phyloP scores from a whole-genome alignment of 2,888 invertebrate species.

The Yponomeuta evonymella region DNA sequence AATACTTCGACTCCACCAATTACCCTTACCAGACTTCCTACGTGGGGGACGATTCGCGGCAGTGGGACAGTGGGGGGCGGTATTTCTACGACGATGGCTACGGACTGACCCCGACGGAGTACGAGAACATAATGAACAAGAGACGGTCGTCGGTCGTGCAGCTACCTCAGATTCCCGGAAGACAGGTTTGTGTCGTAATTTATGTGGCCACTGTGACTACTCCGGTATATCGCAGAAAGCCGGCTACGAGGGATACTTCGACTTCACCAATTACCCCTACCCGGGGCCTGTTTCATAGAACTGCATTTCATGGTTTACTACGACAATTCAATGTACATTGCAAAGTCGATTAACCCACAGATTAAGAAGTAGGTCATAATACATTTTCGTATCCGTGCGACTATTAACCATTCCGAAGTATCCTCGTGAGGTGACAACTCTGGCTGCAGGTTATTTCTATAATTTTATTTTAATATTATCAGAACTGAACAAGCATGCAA shows the following conservation, averaged over 20 bases:
- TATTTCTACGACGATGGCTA: slow-evolving; percentile 60
- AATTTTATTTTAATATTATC: no score
- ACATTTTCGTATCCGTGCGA: no score
- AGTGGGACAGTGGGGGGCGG: slow-evolving; percentile 84
- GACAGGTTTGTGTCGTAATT: slow-evolving; percentile 39
- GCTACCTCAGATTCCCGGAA: slow-evolving; percentile 68
- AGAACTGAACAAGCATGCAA: no score
- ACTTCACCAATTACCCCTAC: slow-evolving; percentile 78
- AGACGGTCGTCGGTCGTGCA: slow-evolving; percentile 70
- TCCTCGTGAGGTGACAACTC: no score
- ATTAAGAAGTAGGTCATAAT: no score
- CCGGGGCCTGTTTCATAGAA: slow-evolving; percentile 27
- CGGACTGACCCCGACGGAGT: slow-evolving; percentile 70
- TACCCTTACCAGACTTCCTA: slow-evolving; percentile 78
- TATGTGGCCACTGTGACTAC: slow-evolving; percentile 40
- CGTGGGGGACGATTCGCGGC: slow-evolving; percentile 79
- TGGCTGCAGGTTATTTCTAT: no score
- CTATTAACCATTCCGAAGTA: no score
- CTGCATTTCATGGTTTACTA: no score
- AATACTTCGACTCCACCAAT: slow-evolving; percentile 79
- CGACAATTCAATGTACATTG: no score
- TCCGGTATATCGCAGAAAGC: slow-evolving; percentile 63
- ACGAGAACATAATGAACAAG: slow-evolving; percentile 75
- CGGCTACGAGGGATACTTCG: slow-evolving; percentile 81
- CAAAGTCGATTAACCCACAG: no score